Evolutionary conservation across 2,797 vertebrate species (phyloP), one percentile per base, ranked within the genome.

Genomic region (Arnoldichthys spilopterus): DNA sequence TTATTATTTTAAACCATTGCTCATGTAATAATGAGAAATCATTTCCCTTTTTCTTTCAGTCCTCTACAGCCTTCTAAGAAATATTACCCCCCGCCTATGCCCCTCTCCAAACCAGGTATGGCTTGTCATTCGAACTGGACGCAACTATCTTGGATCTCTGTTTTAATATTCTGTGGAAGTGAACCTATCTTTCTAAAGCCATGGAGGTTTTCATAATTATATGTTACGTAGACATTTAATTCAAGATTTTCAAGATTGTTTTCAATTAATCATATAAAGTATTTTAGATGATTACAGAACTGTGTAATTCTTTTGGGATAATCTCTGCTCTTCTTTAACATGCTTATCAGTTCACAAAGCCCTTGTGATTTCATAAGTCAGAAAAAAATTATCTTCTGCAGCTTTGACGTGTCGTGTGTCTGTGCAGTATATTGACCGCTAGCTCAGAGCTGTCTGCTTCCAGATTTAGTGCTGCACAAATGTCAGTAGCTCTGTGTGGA

Each of bases 51-150:
- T 16, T 84, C 74, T 79, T 77, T 0, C 90, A 99, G 98, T 88
- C 96, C 96, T 85, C 94, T 94, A 45, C 96, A 96, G 78, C 94
- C 94, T 0, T 97, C 95, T 56, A 94, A 96, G 77, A 95, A 97
- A 54, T 98, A 97, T 88, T 99, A 97, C 76, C 97, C 98, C 63
- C 97, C 98, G 1, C 96, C 98, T 9, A 99, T 99, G 98, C 98
- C 98, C 1, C 95, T 99, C 69, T 99, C 98, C 58, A 99, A 95
- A 90, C 98, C 98, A 95, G 98, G 98, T 96, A 91, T 89, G 87
- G 30, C 20, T 13, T 47, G 24, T n/a, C 15, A 71, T 13, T 12
- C 26, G 24, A 51, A 64, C 12, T 22, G 6, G 20, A 34, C 15
- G 6, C 22, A 28, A 16, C 26, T 13, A 8, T 20, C 8, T 26